These are phyloP conservation scores for Miniopterus natalensis DNA, from an alignment of 2,113 vertebrate species.

Conservation along the genomic window DNA sequence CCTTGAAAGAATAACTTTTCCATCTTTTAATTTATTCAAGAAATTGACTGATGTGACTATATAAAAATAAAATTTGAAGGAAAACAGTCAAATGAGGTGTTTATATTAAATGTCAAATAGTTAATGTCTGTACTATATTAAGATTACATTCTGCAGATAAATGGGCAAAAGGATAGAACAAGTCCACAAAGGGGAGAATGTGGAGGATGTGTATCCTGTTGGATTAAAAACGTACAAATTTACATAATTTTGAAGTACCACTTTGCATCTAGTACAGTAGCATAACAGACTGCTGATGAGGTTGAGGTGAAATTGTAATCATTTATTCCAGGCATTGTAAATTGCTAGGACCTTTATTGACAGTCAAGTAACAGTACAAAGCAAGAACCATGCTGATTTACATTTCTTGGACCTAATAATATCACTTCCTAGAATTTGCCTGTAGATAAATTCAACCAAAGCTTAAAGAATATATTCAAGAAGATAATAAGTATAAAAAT, in stretches of 20 bases:
- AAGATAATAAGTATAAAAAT: conserved; percentile 11
- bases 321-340: neutral
- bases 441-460: conserved; percentile 11
- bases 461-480: neutral
- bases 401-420: neutral
- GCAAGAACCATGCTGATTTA: neutral
- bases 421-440: neutral
- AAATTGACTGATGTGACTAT: neutral
- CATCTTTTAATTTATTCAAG: conserved; percentile 19
- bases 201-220: neutral
- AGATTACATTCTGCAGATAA: conserved; percentile 22
- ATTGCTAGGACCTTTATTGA: neutral
- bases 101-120: conserved; percentile 2
- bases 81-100: neutral
- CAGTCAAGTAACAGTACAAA: neutral
- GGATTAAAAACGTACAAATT: conserved; percentile 17
- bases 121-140: neutral
- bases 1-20: conserved; percentile 10
- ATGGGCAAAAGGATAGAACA: neutral
- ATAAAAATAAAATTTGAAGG: conserved; percentile 29
- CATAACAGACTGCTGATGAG: neutral
- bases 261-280: neutral
- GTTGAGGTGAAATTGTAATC: neutral
- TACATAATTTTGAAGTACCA: neutral
- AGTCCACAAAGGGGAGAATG: neutral